Percentiles rank a stretch among this genome's conserved stretches.
Conservation (phyloP, 2,797 vertebrate species). For the Nothura maculosa region DNA sequence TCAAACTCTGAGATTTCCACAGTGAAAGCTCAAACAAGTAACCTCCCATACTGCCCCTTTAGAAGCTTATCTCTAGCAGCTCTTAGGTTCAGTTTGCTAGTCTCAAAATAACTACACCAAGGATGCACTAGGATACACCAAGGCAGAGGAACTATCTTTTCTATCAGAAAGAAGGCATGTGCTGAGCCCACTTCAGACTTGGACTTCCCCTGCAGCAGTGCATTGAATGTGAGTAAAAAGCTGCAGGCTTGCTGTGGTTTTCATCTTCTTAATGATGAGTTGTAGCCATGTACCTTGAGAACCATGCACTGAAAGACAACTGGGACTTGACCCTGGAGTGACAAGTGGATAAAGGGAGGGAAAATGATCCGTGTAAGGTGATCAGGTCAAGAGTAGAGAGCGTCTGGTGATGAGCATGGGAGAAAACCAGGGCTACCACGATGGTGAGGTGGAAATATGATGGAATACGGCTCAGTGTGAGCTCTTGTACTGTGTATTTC, state of each 20-base stretch:
- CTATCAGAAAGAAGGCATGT: background rate
- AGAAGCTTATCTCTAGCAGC: background rate
- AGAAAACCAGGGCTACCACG: background rate
- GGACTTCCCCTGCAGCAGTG: background rate
- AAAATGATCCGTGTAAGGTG: background rate
- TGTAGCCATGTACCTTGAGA: background rate
- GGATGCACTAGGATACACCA: background rate
- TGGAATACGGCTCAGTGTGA: fast-evolving
- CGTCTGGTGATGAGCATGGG: background rate
- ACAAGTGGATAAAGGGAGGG: background rate
- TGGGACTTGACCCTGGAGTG: fast-evolving
- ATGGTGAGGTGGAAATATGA: background rate
- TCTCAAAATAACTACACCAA: background rate
- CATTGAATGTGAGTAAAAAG: background rate
- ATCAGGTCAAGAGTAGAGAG: background rate
- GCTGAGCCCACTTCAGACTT: background rate
- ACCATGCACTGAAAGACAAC: background rate
- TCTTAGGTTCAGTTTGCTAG: background rate
- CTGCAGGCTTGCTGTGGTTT: background rate
- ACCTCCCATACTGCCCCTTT: background rate
- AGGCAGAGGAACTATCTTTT: background rate
- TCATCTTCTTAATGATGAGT: background rate
- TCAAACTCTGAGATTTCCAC: background rate
- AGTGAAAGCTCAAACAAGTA: background rate
- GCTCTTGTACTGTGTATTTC: background rate